Base-by-base conservation (phyloP, 2,888 invertebrate genomes). In the Stictocephala bisonia region DNA sequence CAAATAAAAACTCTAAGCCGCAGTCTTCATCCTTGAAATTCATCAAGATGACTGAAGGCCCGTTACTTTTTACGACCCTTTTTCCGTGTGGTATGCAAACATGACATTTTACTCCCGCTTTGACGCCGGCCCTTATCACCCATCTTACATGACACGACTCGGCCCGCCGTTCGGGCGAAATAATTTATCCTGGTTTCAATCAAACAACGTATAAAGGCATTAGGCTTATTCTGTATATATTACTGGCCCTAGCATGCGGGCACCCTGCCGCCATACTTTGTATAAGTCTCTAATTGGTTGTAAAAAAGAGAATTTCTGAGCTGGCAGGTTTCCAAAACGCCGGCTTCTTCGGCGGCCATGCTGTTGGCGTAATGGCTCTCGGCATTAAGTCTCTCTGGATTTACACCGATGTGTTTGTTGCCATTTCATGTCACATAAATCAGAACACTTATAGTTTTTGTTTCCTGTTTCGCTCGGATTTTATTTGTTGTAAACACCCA, bases 181-280 rank as follows among this genome's bases (percentile, higher is more conserved):
- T 64, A 64, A 64, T 64, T 64, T 64, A 64, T 64, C 24, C 64
- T 44, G 26, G 9, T 44, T 64, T 64, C 64, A 60, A 60, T 64
- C 64, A 64, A 64, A 64, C 64, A 3, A 31, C 56, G 31, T 31
- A 31, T 40, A n/a, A n/a, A n/a, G n/a, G 40, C 40, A 60, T 40
- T 60, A 44, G 64, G 18, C 60, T 20, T 60, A 44, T 40, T 60
- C 40, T 20, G 44, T 64, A 64, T 64, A 64, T 41, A 22, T 64
- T 60, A 60, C 26, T 44, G 40, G 29, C n/a, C n/a, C 60, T 18
- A 60, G 35, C 60, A 60, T 60, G 60, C 60, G 60, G 60, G n/a
- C 44, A n/a, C 44, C 15, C 44, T 4, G 64, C 64, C 64, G 27
- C 26, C 27, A n/a, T 64, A 64, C 44, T 44, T 44, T 44, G 44